phyloP scores from a whole-genome alignment of 2,113 vertebrate species.

The Sander vitreus region DNA sequence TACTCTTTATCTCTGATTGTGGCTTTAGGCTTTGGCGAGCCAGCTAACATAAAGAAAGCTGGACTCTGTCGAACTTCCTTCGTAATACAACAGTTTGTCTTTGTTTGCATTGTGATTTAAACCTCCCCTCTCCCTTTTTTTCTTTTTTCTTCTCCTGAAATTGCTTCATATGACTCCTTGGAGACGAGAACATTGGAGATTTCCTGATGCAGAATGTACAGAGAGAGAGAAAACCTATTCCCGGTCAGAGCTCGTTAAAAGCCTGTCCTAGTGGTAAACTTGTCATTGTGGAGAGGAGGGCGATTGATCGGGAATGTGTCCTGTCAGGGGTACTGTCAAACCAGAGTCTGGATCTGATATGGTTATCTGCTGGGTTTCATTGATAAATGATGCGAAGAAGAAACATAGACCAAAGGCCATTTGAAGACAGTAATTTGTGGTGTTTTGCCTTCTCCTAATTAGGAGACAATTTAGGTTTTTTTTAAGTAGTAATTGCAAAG shows the following conservation, averaged over 20 bases:
- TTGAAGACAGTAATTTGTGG: too few relatives aligned
- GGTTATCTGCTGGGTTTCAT: background rate
- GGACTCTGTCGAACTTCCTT: too few relatives aligned
- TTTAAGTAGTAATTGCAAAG: too few relatives aligned
- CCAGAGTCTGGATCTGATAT: background rate
- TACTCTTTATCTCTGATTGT: too few relatives aligned
- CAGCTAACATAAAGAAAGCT: too few relatives aligned
- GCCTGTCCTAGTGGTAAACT: constrained; percentile 10
- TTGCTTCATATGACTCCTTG: background rate
- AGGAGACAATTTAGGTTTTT: background rate
- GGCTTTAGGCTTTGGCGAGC: too few relatives aligned
- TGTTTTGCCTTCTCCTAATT: background rate
- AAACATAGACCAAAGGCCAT: background rate
- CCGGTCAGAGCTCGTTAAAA: constrained; percentile 24
- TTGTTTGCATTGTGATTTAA: background rate
- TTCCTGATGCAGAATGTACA: background rate
- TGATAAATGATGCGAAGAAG: background rate
- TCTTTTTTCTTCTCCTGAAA: too few relatives aligned
- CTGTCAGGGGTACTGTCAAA: background rate
- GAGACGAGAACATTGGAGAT: background rate
- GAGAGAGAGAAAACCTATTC: constrained; percentile 18
- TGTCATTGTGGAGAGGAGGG: constrained; percentile 6
- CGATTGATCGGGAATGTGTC: constrained; percentile 35
- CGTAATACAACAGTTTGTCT: background rate
- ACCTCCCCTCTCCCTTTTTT: background rate